Percentiles rank a stretch among this genome's conserved stretches.
Conservation (phyloP, 1,140 invertebrate genomes). For the Sesamia nonagrioides region DNA sequence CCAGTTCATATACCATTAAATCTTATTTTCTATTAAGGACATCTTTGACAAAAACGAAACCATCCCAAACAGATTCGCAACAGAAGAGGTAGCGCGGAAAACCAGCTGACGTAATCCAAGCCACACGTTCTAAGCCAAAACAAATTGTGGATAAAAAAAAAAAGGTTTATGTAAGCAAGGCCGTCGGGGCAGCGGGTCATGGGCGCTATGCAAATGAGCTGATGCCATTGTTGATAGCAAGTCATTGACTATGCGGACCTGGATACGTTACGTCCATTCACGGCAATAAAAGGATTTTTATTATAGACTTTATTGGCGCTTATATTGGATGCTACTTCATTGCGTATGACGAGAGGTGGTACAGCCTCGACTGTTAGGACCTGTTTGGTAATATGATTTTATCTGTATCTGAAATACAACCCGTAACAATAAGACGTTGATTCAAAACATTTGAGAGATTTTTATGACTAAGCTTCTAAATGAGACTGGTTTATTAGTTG, state of each 20-base stretch:
- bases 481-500: conserved; percentile 10
- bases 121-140: conserved; percentile 29
- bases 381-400: neutral
- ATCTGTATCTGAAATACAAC: too few relatives aligned
- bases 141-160: conserved; percentile 51
- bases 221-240: conserved; percentile 70
- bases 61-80: conserved; percentile 17
- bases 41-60: conserved; percentile 12
- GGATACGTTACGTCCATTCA: conserved; percentile 44
- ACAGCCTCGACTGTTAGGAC: neutral
- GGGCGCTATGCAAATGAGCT: conserved; percentile 74
- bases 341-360: neutral
- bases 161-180: conserved; percentile 67
- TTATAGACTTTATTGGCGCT: conserved; percentile 17
- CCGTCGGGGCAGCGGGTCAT: conserved; percentile 70
- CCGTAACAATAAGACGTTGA: neutral
- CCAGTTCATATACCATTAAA: neutral
- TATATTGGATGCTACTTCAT: neutral
- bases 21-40: neutral
- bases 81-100: conserved; percentile 4
- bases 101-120: conserved; percentile 30
- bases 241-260: conserved; percentile 55
- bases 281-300: conserved; percentile 39
- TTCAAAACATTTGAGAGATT: conserved; percentile 1
- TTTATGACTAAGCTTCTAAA: neutral